Percentiles rank a stretch among this genome's conserved stretches.
Evolutionary conservation across 2,888 invertebrate genomes (phyloP).

Genomic region (Syrista parreyssii): DNA sequence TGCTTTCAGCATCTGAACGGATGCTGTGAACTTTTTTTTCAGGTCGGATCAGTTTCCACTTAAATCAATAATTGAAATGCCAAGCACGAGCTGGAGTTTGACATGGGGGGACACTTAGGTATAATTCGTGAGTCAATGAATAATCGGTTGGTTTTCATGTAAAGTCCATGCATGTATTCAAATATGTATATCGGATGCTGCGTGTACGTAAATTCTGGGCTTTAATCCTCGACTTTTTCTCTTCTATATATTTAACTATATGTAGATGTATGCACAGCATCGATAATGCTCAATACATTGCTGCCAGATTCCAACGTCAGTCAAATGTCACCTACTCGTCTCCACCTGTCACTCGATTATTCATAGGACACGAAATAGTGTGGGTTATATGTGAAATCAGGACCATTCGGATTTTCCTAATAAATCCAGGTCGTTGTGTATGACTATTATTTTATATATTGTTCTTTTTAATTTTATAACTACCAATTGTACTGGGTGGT

Average conservation of each 20-base stretch:
- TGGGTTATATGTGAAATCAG: neutral
- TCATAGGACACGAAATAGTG: neutral
- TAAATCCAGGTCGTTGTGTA: neutral
- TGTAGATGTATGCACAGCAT: neutral
- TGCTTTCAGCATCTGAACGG: neutral
- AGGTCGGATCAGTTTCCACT: neutral
- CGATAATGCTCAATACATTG: neutral
- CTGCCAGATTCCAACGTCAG: neutral
- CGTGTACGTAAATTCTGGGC: neutral
- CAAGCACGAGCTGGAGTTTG: neutral
- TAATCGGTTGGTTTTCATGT: neutral
- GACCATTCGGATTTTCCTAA: neutral
- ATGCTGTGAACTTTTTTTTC: neutral
- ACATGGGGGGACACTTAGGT: neutral
- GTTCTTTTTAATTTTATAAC: neutral
- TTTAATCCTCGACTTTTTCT: neutral
- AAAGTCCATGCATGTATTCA: no score
- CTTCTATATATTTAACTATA: neutral
- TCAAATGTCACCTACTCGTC: neutral
- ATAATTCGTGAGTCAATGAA: neutral
- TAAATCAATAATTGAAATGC: neutral
- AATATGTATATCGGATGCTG: neutral
- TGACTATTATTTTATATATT: neutral
- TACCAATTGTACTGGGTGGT: neutral
- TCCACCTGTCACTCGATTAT: neutral